phyloP scores from a whole-genome alignment of 2,888 invertebrate species.

The Aromia moschata region DNA sequence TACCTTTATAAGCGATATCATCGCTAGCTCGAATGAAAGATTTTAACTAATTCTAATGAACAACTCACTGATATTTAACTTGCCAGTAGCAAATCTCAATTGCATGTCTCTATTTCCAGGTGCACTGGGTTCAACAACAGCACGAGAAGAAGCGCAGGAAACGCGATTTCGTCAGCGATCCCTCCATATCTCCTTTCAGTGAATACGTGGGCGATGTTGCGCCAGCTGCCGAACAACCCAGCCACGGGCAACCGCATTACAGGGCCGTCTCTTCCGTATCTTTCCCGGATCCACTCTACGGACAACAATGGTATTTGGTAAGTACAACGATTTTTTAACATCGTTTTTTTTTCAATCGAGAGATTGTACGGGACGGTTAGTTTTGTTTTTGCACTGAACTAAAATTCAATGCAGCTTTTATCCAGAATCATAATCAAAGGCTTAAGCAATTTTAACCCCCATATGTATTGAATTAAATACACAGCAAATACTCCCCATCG shows the following conservation, averaged over 20 bases:
- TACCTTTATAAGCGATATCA: too few relatives aligned
- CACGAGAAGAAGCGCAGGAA: constrained; percentile 87
- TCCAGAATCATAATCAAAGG: too few relatives aligned
- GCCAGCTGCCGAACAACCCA: constrained; percentile 57
- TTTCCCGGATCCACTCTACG: constrained; percentile 92
- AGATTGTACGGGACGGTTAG: neutral
- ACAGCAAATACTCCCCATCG: too few relatives aligned
- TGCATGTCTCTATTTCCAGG: constrained; percentile 67
- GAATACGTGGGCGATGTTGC: constrained; percentile 62
- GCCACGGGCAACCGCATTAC: constrained; percentile 62
- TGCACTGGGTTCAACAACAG: constrained; percentile 96
- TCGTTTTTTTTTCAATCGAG: neutral
- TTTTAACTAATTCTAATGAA: too few relatives aligned
- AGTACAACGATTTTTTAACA: constrained; percentile 64
- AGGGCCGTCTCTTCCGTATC: constrained; percentile 59
- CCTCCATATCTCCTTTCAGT: constrained; percentile 67
- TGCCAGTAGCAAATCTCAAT: too few relatives aligned
- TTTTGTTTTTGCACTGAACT: too few relatives aligned
- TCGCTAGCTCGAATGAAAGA: too few relatives aligned
- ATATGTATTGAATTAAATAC: too few relatives aligned
- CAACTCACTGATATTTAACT: too few relatives aligned
- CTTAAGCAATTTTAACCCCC: too few relatives aligned
- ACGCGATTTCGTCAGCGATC: constrained; percentile 76
- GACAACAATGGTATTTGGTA: constrained; percentile 98
- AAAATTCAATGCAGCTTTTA: too few relatives aligned